A percentile compares a stretch with the other conserved stretches of the same genome.
Conservation (phyloP, 2,797 vertebrate species). For the Coreius guichenoti region DNA sequence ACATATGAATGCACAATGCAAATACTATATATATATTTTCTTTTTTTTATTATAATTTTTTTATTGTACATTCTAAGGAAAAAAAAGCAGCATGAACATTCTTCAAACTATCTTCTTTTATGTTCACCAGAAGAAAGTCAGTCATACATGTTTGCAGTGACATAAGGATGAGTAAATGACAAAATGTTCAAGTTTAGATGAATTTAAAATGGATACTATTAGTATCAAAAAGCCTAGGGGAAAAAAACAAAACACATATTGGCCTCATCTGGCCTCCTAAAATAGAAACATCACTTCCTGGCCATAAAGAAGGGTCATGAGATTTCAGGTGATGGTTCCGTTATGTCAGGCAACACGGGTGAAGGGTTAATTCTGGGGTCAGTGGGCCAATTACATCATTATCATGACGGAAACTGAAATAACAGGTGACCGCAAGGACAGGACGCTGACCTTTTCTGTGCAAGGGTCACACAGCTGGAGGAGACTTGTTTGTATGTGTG, state of each 20-base stretch:
- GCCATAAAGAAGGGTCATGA: constrained; percentile 51
- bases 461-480: constrained; percentile 68
- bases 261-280: constrained; percentile 9
- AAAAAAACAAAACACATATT: not conserved
- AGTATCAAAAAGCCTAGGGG: not conserved
- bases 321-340: constrained; percentile 55
- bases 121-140: not conserved
- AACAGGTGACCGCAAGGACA: constrained; percentile 58
- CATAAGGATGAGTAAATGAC: not conserved
- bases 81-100: not conserved
- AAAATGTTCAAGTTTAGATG: not conserved
- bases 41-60: no score
- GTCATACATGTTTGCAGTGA: not conserved
- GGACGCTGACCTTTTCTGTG: constrained; percentile 52
- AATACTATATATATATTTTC: no score
- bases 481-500: constrained; percentile 56
- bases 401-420: constrained; percentile 63
- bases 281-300: constrained; percentile 45
- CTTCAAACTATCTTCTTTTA: not conserved
- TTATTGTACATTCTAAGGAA: not conserved
- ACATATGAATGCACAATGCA: not conserved
- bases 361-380: constrained; percentile 60
- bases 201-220: not conserved
- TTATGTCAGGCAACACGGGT: constrained; percentile 49
- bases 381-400: constrained; percentile 50